Percentiles rank a stretch among this genome's conserved stretches.
phyloP scores from a whole-genome alignment of 92 coral and sea anemone genomes.

The Umimayanthus kanabou region DNA sequence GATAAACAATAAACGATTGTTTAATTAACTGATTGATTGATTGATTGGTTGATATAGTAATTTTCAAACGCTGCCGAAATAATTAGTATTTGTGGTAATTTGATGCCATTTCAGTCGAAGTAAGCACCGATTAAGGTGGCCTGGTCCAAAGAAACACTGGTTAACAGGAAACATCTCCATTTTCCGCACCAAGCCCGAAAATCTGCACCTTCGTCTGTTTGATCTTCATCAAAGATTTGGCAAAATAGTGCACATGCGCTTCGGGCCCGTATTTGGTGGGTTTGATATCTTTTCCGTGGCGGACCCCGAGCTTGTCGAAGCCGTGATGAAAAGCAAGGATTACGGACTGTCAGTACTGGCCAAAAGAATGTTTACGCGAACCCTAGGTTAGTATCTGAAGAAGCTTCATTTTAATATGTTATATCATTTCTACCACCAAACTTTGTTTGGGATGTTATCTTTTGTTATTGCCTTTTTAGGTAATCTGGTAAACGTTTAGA shows the following conservation, averaged over 20 bases:
- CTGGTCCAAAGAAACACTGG: slow-evolving; percentile 43
- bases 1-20: too few species aligned
- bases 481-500: too few species aligned
- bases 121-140: background rate
- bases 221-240: slow-evolving; percentile 33
- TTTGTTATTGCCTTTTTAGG: too few species aligned
- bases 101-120: slow-evolving; percentile 1
- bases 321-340: slow-evolving; percentile 25
- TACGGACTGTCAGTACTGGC: slow-evolving; percentile 34
- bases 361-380: slow-evolving; percentile 24
- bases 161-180: slow-evolving; percentile 27
- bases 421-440: too few species aligned
- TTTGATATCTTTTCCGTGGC: slow-evolving; percentile 37
- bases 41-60: too few species aligned
- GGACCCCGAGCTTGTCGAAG: slow-evolving; percentile 26
- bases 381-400: slow-evolving; percentile 24
- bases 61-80: too few species aligned
- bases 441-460: too few species aligned
- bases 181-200: slow-evolving; percentile 34
- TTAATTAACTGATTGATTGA: too few species aligned
- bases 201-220: slow-evolving; percentile 26
- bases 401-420: background rate
- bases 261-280: slow-evolving; percentile 35
- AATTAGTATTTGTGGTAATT: background rate
- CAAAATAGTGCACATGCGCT: slow-evolving; percentile 35